Base-by-base conservation (phyloP, 1,140 invertebrate genomes). In the Drosophila tsacasi region DNA sequence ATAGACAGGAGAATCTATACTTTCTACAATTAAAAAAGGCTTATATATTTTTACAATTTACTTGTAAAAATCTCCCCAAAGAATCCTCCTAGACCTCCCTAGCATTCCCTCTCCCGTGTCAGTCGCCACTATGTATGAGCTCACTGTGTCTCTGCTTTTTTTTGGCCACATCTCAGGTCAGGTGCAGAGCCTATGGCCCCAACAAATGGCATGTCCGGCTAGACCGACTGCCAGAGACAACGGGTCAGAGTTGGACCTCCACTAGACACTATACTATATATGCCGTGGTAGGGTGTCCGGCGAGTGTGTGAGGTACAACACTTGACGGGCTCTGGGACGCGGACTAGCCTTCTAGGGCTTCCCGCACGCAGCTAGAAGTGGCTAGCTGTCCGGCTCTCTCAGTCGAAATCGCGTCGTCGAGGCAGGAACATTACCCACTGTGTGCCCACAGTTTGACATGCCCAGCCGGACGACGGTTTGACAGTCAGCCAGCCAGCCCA, bases 331-430 rank as follows among this genome's bases (percentile, higher is more conserved):
- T 44, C 21, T 49, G 58, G 52, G 35, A 32, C 49, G 19, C 5
- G 49, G 27, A 52, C 60, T 49, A 57, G 39, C 61, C 59, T 86
- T 86, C 50, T 86, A 75, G 62, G 83, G 83, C 83, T 86, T 86
- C 83, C 62, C 55, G 15, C 63, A 69, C 60, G 68, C 68, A 60
- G 49, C 52, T 67, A 30, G 64, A n/a, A 23, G 6, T 17, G 3
- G 19, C 19, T 46, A 61, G 78, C 66, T 67, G 69, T 79, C 58
- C 75, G 35, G 27, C 74, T 66, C 74, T 69, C 54, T 90, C 84
- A 87, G 84, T 89, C 83, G 73, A 77, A 84, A 42, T 55, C 85
- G 81, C 81, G 81, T 75, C 65, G 81, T 84, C 50, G 81, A 54
- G 49, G 59, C 81, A 78, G 37, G 85, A 68, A 66, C 77, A 62